Percentiles rank a stretch among this genome's conserved stretches.
phyloP scores from a whole-genome alignment of 2,888 invertebrate genomes.

The Mactromeris polynyma region DNA sequence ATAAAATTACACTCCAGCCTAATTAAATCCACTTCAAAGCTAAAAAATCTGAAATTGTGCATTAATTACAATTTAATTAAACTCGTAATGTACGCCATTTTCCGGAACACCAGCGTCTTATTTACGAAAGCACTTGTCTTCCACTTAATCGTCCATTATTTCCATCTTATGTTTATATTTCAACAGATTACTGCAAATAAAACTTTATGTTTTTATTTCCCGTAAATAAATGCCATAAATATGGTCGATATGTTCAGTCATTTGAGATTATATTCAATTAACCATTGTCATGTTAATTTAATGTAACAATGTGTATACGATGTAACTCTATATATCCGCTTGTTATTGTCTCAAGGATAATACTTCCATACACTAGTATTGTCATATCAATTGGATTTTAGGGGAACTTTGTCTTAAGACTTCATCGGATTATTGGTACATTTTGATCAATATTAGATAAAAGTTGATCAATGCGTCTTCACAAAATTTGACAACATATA shows the following conservation, averaged over 20 bases:
- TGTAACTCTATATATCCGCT: neutral
- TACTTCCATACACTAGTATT: neutral
- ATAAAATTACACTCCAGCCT: neutral
- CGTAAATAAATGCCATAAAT: slow-evolving; percentile 8
- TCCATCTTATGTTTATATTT: neutral
- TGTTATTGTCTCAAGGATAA: slow-evolving; percentile 4
- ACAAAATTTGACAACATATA: neutral
- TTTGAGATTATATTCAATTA: slow-evolving; percentile 8
- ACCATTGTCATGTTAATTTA: neutral
- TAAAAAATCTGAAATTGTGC: neutral
- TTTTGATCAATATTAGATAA: slow-evolving; percentile 35
- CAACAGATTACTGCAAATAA: neutral
- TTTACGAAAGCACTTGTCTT: neutral
- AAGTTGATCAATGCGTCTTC: slow-evolving; percentile 27
- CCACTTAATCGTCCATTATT: neutral
- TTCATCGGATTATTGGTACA: neutral
- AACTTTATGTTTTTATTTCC: neutral
- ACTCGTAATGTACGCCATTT: neutral
- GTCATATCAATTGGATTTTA: neutral
- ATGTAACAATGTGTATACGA: neutral
- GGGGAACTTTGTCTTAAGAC: neutral
- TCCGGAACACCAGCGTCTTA: neutral
- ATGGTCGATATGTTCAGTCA: neutral
- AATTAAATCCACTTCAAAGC: neutral
- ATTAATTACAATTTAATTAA: neutral